phyloP scores from a whole-genome alignment of 2,113 vertebrate genomes.

The Callospermophilus lateralis region DNA sequence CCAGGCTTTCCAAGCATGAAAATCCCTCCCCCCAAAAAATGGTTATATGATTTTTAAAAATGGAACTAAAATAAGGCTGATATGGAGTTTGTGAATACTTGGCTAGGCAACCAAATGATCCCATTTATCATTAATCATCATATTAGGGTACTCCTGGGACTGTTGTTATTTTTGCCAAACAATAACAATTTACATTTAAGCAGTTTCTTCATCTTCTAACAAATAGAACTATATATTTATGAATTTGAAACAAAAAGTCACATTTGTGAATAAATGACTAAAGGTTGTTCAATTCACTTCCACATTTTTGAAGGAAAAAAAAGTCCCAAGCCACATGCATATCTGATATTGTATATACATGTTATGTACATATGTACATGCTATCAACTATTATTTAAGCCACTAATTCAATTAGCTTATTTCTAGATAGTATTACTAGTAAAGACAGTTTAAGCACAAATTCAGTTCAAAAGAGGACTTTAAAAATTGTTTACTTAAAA shows the following conservation, averaged over 20 bases:
- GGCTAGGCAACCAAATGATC: slow-evolving; percentile 5
- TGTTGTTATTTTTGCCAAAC: slow-evolving; percentile 31
- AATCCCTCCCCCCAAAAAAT: neutral
- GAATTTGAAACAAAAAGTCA: neutral
- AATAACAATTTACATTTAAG: slow-evolving; percentile 34
- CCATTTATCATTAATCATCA: slow-evolving; percentile 47
- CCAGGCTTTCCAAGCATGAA: slow-evolving; percentile 32
- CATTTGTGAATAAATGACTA: slow-evolving; percentile 49
- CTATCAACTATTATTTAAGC: slow-evolving; percentile 66
- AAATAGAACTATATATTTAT: slow-evolving; percentile 35
- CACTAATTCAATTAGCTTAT: slow-evolving; percentile 71
- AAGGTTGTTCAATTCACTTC: slow-evolving; percentile 33
- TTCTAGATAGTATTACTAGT: slow-evolving; percentile 70
- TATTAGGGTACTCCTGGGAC: neutral
- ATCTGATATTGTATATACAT: slow-evolving; percentile 73
- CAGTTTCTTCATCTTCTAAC: slow-evolving; percentile 24
- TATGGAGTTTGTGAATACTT: slow-evolving; percentile 22
- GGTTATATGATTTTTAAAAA: neutral
- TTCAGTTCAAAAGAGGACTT: slow-evolving; percentile 60
- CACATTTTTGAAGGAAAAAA: slow-evolving; percentile 61
- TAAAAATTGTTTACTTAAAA: slow-evolving; percentile 53
- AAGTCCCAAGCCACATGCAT: slow-evolving; percentile 56
- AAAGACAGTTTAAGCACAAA: slow-evolving; percentile 65
- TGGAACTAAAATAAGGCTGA: slow-evolving; percentile 37
- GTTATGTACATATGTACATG: slow-evolving; percentile 83